A percentile compares a stretch with the other conserved stretches of the same genome.
phyloP scores from a whole-genome alignment of 2,113 vertebrate genomes.

The Arvicanthis niloticus region DNA sequence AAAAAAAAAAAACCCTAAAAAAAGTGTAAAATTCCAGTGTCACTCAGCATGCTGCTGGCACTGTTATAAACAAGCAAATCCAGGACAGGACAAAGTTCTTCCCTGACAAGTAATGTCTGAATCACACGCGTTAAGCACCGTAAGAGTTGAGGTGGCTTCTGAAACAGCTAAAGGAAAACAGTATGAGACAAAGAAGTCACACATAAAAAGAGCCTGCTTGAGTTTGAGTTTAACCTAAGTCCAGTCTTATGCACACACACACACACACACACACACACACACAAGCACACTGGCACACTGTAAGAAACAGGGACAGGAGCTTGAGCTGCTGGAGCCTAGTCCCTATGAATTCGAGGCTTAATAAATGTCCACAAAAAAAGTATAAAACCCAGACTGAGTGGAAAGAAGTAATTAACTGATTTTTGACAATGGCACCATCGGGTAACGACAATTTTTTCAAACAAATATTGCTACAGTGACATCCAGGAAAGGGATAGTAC shows the following conservation, averaged over 20 bases:
- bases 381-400: neutral
- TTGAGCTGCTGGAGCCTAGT: neutral
- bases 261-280: no score
- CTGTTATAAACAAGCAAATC: neutral
- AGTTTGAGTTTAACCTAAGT: neutral
- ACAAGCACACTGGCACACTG: no score
- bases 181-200: neutral
- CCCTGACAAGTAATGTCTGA: neutral
- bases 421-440: neutral
- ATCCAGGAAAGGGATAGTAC: neutral
- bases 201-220: neutral
- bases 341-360: no score
- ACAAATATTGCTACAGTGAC: neutral
- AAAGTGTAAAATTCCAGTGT: neutral
- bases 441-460: neutral
- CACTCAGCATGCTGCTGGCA: neutral
- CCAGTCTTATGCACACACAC: no score
- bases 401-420: neutral
- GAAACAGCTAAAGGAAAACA: neutral
- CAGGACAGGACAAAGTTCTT: neutral
- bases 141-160: neutral
- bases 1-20: neutral
- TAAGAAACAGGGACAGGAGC: neutral
- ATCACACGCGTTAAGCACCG: no score
- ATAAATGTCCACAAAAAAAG: neutral